A percentile compares a stretch with the other conserved stretches of the same genome.
Conservation (phyloP, 2,888 invertebrate genomes). For the Agrotis puta region DNA sequence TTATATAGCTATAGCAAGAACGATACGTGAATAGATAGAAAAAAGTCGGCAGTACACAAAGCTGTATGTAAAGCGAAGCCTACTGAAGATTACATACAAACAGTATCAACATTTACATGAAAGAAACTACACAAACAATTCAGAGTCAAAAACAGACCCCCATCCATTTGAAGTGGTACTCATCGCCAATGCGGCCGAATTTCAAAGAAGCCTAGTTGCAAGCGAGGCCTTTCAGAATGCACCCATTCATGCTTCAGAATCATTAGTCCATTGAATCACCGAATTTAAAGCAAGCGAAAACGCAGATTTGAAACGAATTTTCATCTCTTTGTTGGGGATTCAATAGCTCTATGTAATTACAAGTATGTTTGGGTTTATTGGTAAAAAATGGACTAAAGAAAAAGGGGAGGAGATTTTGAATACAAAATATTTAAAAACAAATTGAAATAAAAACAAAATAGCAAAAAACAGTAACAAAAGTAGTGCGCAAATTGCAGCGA, state of each 20-base stretch:
- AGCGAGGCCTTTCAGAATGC: conserved; percentile 78
- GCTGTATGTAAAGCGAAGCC: conserved; percentile 7
- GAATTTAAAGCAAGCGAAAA: conserved; percentile 79
- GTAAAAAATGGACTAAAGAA: conserved; percentile 38
- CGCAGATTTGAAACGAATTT: conserved; percentile 70
- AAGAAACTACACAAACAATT: conserved; percentile 64
- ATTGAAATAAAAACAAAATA: neutral
- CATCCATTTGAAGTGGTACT: conserved; percentile 66
- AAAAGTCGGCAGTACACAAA: neutral
- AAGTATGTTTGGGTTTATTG: conserved; percentile 57
- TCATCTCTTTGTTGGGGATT: conserved; percentile 65
- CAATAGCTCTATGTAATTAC: conserved; percentile 64
- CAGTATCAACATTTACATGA: conserved; percentile 62
- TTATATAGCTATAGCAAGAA: neutral
- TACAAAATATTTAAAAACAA: neutral
- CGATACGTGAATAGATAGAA: neutral
- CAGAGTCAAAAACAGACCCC: conserved; percentile 65
- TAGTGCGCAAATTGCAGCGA: conserved; percentile 8
- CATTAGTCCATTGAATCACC: conserved; percentile 88
- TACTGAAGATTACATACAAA: conserved; percentile 42
- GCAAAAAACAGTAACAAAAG: neutral
- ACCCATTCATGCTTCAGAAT: conserved; percentile 81
- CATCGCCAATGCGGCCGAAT: conserved; percentile 69
- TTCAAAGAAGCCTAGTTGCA: conserved; percentile 76
- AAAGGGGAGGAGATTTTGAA: conserved; percentile 16